A percentile compares a stretch with the other conserved stretches of the same genome.
These are phyloP conservation scores for Drosophila obscura DNA, from an alignment of 1,140 invertebrate genomes.

Conservation along the genomic window DNA sequence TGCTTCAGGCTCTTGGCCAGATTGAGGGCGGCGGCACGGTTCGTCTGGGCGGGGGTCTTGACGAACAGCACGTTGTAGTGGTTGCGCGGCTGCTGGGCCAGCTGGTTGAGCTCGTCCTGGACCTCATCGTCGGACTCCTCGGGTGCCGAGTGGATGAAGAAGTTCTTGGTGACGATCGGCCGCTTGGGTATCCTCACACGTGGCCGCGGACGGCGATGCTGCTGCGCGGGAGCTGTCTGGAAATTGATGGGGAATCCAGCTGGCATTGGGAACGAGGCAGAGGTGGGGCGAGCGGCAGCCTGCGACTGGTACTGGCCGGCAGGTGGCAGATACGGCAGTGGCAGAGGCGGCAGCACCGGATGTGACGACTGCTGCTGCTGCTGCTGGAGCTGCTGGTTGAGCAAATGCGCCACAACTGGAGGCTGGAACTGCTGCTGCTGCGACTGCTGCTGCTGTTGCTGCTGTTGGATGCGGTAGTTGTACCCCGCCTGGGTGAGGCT, in stretches of 20 bases:
- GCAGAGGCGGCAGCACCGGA: conserved; percentile 61
- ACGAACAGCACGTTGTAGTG: conserved; percentile 92
- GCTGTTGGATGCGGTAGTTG: conserved; percentile 63
- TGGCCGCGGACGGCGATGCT: conserved; percentile 67
- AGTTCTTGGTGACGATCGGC: conserved; percentile 80
- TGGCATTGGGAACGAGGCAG: conserved; percentile 65
- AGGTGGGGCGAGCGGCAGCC: conserved; percentile 18
- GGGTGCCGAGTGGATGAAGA: conserved; percentile 81
- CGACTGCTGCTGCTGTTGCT: conserved; percentile 42
- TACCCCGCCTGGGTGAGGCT: conserved; percentile 70
- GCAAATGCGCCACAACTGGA: conserved; percentile 59
- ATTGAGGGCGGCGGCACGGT: conserved; percentile 87
- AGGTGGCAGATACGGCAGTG: conserved; percentile 62
- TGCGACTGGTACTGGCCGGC: conserved; percentile 48
- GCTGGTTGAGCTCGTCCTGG: conserved; percentile 72
- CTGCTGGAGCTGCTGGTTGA: conserved; percentile 67
- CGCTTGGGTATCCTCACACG: conserved; percentile 67
- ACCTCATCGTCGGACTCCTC: conserved; percentile 81
- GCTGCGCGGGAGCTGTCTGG: conserved; percentile 65
- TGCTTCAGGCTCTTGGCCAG: conserved; percentile 89
- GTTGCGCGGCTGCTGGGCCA: conserved; percentile 77
- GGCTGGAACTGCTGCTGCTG: conserved; percentile 30
- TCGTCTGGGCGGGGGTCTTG: conserved; percentile 90
- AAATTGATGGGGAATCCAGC: conserved; percentile 63
- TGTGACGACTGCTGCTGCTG: conserved; percentile 52